Conservation (phyloP, 2,888 invertebrate species). For the Drosophila buzzatii region DNA sequence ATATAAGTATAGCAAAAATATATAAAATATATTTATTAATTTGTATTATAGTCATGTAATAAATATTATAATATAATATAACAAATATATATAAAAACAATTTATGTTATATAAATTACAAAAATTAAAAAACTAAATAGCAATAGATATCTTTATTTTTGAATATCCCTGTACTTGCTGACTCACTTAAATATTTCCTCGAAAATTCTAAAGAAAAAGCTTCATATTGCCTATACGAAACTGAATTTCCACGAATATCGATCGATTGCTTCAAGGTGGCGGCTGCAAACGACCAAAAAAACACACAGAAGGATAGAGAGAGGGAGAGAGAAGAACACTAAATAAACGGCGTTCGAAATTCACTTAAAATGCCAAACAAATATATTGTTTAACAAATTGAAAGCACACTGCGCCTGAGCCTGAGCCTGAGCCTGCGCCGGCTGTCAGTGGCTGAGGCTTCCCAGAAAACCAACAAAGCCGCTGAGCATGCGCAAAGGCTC, state of each 20-base stretch:
- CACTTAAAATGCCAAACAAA: constrained; percentile 69
- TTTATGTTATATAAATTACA: too few relatives aligned
- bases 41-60: too few relatives aligned
- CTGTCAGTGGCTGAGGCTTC: constrained; percentile 54
- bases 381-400: constrained; percentile 68
- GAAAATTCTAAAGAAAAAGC: constrained; percentile 24
- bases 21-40: too few relatives aligned
- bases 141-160: too few relatives aligned
- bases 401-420: constrained; percentile 63
- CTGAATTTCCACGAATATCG: constrained; percentile 54
- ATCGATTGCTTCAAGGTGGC: constrained; percentile 66
- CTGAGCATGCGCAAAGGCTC: constrained; percentile 23
- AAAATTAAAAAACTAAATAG: too few relatives aligned
- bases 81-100: too few relatives aligned
- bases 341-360: constrained; percentile 43
- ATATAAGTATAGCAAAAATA: too few relatives aligned
- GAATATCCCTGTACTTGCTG: not conserved
- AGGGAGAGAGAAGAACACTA: not conserved
- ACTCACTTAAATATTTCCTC: not conserved
- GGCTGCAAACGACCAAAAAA: constrained; percentile 32
- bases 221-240: constrained; percentile 17
- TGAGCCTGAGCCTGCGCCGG: constrained; percentile 62
- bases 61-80: too few relatives aligned
- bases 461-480: constrained; percentile 68
- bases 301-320: not conserved